Conservation (phyloP, 2,113 vertebrate species). For the Passerina amoena region DNA sequence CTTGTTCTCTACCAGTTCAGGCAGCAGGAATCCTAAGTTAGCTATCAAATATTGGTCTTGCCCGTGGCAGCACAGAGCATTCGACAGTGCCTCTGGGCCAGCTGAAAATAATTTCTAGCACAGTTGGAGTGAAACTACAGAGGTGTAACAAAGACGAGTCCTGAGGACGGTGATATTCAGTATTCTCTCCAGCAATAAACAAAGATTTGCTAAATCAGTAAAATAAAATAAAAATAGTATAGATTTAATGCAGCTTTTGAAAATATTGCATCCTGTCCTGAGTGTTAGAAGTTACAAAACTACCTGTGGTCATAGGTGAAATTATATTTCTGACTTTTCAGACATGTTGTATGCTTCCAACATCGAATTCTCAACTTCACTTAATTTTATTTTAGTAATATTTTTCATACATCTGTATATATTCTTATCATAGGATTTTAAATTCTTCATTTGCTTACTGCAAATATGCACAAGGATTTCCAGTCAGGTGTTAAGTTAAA, state of each 20-base stretch:
- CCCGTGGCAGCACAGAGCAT: conserved; percentile 21
- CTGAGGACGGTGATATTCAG: conserved; percentile 4
- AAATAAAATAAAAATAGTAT: neutral
- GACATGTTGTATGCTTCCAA: neutral
- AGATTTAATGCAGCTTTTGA: neutral
- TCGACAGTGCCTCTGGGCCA: conserved; percentile 49
- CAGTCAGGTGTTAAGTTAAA: neutral
- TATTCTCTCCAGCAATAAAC: conserved; percentile 36
- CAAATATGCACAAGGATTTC: neutral
- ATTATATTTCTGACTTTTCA: neutral
- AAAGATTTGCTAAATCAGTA: conserved; percentile 12
- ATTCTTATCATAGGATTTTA: neutral
- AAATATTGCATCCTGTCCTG: neutral
- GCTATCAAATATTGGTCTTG: conserved; percentile 63
- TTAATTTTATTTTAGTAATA: neutral
- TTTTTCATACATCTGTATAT: neutral
- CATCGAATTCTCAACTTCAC: neutral
- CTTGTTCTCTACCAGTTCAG: conserved; percentile 67
- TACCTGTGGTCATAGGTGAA: neutral
- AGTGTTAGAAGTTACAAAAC: neutral
- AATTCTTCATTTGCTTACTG: neutral
- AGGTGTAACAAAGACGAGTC: conserved; percentile 44
- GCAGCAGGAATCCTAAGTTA: conserved; percentile 56
- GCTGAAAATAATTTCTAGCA: conserved; percentile 68
- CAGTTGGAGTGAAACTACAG: conserved; percentile 50